Percentiles rank a stretch among this genome's conserved stretches.
These are phyloP conservation scores for Plebejus argus DNA, from an alignment of 2,888 invertebrate genomes.

Conservation along the genomic window DNA sequence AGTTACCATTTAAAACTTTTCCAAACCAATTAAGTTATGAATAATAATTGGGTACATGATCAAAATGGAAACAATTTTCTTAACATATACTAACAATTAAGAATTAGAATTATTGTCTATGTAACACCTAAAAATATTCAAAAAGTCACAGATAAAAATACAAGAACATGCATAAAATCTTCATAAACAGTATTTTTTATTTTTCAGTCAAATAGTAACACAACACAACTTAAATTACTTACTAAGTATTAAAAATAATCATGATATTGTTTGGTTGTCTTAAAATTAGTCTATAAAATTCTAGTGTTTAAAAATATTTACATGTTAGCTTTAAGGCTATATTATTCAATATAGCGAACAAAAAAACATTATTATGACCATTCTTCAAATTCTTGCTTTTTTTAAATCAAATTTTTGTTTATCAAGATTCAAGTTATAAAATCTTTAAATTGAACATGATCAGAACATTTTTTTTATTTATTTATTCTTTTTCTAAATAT, in stretches of 20 bases:
- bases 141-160: neutral
- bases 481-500: neutral
- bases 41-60: neutral
- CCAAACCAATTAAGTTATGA: neutral
- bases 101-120: neutral
- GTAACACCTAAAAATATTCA: neutral
- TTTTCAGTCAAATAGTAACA: neutral
- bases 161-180: neutral
- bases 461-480: too few species aligned
- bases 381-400: neutral
- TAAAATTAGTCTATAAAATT: neutral
- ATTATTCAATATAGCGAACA: neutral
- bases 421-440: neutral
- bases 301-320: neutral
- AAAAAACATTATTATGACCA: neutral
- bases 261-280: neutral
- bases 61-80: neutral
- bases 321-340: neutral
- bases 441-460: neutral
- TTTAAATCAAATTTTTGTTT: neutral
- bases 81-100: neutral
- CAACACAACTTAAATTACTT: slow-evolving; percentile 38
- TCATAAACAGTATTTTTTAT: neutral
- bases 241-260: slow-evolving; percentile 48
- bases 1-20: neutral